Percentiles rank a stretch among this genome's conserved stretches.
phyloP scores from a whole-genome alignment of 2,888 invertebrate species.

The Trachelus troglodyta region DNA sequence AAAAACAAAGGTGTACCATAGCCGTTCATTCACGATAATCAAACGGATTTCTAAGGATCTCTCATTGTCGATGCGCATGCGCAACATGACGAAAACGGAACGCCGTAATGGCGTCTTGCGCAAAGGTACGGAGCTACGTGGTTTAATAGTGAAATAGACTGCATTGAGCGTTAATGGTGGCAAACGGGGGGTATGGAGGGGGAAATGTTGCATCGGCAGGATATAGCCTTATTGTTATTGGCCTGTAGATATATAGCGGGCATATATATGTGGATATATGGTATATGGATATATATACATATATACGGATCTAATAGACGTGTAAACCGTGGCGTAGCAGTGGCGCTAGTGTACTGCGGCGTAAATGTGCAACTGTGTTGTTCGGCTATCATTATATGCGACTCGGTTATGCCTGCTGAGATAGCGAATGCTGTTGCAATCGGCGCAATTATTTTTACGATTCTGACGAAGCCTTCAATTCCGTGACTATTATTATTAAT shows the following conservation, averaged over 20 bases:
- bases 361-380: neutral
- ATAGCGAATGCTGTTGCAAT: conserved; percentile 61
- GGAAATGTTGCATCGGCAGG: neutral
- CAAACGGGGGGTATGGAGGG: neutral
- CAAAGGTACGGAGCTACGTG: conserved; percentile 33
- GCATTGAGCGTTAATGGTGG: neutral
- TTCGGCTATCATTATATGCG: conserved; percentile 57
- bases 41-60: neutral
- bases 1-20: no score
- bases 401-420: conserved; percentile 35
- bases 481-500: conserved; percentile 39
- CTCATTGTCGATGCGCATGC: neutral
- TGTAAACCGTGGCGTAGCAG: no score
- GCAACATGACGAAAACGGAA: conserved; percentile 1
- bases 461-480: conserved; percentile 51
- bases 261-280: no score
- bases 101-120: conserved; percentile 33
- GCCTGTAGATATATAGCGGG: no score
- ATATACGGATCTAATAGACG: no score
- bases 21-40: no score
- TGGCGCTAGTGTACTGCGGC: no score
- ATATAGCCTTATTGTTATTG: no score
- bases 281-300: no score
- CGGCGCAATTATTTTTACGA: conserved; percentile 60
- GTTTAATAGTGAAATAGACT: conserved; percentile 21